Evolutionary conservation across 2,113 vertebrate species (phyloP).

Genomic region (Lynx canadensis): DNA sequence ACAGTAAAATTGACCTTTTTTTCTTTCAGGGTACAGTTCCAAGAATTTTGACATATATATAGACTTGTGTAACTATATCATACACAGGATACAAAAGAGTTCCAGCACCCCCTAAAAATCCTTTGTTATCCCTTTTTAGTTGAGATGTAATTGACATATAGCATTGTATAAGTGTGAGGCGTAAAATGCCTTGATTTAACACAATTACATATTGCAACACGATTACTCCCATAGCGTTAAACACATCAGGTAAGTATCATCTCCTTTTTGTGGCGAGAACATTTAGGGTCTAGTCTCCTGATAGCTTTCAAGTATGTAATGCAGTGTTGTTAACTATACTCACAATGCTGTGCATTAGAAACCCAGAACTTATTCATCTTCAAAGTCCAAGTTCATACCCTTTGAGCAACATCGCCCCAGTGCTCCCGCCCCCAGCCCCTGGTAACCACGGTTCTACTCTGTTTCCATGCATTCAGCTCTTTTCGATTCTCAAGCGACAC

Average conservation of each 20-base stretch:
- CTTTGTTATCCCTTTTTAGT: not conserved
- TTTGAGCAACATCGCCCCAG: not conserved
- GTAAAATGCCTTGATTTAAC: not conserved
- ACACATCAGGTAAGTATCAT: not conserved
- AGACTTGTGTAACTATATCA: not conserved
- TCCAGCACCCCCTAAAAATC: not conserved
- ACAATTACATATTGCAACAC: not conserved
- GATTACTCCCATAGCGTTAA: no score
- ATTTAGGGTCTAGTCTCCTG: not conserved
- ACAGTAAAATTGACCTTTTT: not conserved
- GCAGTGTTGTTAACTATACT: not conserved
- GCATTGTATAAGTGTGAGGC: not conserved
- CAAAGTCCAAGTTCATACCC: not conserved
- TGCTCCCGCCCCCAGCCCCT: not conserved
- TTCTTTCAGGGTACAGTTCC: not conserved
- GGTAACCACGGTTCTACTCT: not conserved
- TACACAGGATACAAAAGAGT: not conserved
- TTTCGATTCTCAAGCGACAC: not conserved
- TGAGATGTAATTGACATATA: not conserved
- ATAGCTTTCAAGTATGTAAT: not conserved
- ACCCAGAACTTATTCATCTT: not conserved
- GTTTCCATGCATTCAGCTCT: not conserved
- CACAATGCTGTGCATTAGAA: not conserved
- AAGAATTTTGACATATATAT: not conserved
- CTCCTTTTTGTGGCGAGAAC: not conserved